A percentile compares a stretch with the other conserved stretches of the same genome.
Conservation (phyloP, 2,888 invertebrate species). For the Temnothorax rugatulus region DNA sequence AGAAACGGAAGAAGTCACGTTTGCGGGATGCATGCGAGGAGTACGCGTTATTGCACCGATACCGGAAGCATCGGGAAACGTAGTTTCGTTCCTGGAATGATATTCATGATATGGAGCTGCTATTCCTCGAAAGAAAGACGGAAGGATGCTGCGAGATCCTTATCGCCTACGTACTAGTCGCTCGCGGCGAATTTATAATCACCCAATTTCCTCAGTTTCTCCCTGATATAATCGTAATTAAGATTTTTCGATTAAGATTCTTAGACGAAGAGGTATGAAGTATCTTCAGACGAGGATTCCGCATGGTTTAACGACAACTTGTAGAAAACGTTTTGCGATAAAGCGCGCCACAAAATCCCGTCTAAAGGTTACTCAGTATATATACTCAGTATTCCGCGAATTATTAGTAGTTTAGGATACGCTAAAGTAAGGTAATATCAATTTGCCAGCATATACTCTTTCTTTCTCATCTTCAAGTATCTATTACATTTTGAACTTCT, state of each 20-base stretch:
- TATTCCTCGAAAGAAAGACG: neutral
- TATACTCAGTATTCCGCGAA: neutral
- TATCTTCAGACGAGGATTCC: neutral
- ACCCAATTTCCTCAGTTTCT: neutral
- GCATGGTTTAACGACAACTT: neutral
- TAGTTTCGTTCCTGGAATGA: constrained; percentile 60
- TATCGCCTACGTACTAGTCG: neutral
- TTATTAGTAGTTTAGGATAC: neutral
- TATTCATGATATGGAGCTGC: constrained; percentile 54
- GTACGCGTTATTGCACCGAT: constrained; percentile 63
- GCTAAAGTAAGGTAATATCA: neutral
- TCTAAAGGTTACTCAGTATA: neutral
- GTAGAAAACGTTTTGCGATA: neutral
- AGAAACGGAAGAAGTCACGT: constrained; percentile 36
- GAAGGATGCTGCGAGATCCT: neutral
- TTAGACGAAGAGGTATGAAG: neutral
- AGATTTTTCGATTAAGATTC: constrained; percentile 7
- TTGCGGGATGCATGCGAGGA: constrained; percentile 31
- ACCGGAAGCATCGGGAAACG: constrained; percentile 62
- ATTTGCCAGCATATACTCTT: neutral
- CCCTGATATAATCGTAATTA: neutral
- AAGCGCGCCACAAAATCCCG: neutral
- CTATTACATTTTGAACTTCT: neutral
- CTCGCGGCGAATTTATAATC: constrained; percentile 24
- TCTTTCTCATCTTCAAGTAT: neutral